These are phyloP conservation scores for Psilopsiagon aymara DNA, from an alignment of 2,113 vertebrate species.

Conservation along the genomic window DNA sequence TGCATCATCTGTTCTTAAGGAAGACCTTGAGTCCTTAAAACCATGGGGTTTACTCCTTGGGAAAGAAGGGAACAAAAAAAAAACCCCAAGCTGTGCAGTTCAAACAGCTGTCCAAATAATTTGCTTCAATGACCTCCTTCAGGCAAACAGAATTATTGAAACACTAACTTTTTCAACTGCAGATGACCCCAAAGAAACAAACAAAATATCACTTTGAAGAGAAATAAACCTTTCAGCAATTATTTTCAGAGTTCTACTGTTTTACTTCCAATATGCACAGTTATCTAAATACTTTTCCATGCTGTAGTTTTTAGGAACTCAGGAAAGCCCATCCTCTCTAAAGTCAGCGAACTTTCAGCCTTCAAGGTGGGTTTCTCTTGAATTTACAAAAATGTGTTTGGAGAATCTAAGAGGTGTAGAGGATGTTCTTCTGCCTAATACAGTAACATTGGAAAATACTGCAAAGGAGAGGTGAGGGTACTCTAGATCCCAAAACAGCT, in stretches of 20 bases:
- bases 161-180: neutral
- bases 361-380: neutral
- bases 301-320: neutral
- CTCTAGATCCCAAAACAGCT: neutral
- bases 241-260: neutral
- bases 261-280: neutral
- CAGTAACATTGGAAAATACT: neutral
- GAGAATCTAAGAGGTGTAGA: neutral
- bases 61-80: neutral
- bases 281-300: neutral
- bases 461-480: neutral
- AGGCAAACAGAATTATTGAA: neutral
- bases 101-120: neutral
- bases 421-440: neutral
- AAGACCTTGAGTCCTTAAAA: neutral
- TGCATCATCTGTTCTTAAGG: neutral
- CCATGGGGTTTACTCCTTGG: fast-evolving
- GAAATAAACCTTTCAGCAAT: neutral
- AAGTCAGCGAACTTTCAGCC: neutral
- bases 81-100: neutral
- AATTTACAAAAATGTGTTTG: neutral
- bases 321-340: neutral
- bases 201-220: neutral
- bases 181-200: neutral
- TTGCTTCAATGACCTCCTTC: neutral